These are phyloP conservation scores for Nymphalis io DNA, from an alignment of 1,140 invertebrate species.

Conservation along the genomic window DNA sequence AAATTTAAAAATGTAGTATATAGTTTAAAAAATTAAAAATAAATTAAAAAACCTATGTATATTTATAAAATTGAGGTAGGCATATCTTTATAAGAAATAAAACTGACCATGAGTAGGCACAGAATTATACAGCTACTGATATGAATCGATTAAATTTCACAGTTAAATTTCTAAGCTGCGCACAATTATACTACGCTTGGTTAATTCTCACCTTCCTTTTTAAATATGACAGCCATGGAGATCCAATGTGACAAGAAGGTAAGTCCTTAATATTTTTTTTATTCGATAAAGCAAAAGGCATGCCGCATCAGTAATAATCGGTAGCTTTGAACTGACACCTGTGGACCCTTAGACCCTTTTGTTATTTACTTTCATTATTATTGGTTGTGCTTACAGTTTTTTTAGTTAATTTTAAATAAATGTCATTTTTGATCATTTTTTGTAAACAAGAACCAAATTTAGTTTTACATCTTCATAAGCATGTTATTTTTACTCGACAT, in stretches of 20 bases:
- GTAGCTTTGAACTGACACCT: conserved; percentile 51
- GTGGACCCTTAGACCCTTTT: conserved; percentile 38
- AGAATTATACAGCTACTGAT: neutral
- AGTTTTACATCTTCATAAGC: too few species aligned
- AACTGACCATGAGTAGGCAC: too few species aligned
- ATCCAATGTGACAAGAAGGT: conserved; percentile 40
- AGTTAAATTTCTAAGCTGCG: conserved; percentile 9
- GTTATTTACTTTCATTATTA: conserved; percentile 25
- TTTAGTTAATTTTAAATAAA: conserved; percentile 15
- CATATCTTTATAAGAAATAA: too few species aligned
- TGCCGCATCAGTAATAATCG: conserved; percentile 45
- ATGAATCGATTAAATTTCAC: conserved; percentile 18
- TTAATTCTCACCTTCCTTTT: conserved; percentile 17
- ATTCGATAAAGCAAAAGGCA: conserved; percentile 37
- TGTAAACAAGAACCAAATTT: neutral
- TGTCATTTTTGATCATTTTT: conserved; percentile 12
- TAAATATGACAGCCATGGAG: conserved; percentile 26
- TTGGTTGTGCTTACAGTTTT: conserved; percentile 9
- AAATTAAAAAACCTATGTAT: too few species aligned
- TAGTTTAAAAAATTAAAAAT: too few species aligned
- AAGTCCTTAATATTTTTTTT: conserved; percentile 29
- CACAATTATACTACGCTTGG: conserved; percentile 11
- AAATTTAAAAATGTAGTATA: too few species aligned
- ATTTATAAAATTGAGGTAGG: too few species aligned
- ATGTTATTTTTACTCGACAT: too few species aligned